Conservation (phyloP, 2,888 invertebrate species). For the Diploptera punctata region DNA sequence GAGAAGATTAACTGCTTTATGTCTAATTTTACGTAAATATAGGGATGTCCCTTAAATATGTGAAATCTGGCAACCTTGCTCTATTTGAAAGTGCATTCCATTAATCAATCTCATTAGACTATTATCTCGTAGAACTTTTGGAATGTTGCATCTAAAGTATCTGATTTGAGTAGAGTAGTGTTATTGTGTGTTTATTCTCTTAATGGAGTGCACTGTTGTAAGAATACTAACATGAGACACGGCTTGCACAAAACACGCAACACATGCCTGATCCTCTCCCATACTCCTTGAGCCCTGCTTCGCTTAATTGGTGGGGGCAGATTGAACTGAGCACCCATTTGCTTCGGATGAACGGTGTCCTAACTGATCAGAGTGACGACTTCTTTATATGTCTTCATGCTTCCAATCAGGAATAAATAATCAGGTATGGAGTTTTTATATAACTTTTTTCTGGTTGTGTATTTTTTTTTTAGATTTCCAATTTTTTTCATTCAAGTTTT, state of each 20-base stretch:
- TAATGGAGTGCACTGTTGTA: conserved; percentile 44
- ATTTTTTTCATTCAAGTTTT: too few relatives aligned
- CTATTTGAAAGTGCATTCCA: conserved; percentile 40
- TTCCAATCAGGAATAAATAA: conserved; percentile 39
- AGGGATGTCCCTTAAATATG: too few relatives aligned
- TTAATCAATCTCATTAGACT: conserved; percentile 24
- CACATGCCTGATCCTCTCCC: conserved; percentile 31
- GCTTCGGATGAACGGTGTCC: conserved; percentile 37
- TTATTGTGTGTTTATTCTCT: conserved; percentile 20
- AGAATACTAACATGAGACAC: conserved; percentile 43
- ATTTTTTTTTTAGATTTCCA: conserved; percentile 32
- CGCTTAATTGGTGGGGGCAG: conserved; percentile 41
- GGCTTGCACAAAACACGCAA: conserved; percentile 41
- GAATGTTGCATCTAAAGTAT: background rate
- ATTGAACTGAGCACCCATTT: conserved; percentile 35
- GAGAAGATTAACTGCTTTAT: too few relatives aligned
- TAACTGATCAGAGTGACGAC: conserved; percentile 40
- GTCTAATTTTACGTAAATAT: too few relatives aligned
- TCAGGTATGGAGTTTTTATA: conserved; percentile 44
- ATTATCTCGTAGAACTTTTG: conserved; percentile 5
- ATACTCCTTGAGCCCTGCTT: conserved; percentile 37
- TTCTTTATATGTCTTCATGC: conserved; percentile 45
- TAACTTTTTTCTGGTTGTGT: conserved; percentile 33
- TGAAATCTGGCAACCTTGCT: too few relatives aligned
- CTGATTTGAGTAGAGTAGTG: background rate